Conservation (phyloP, 2,113 vertebrate species). For the Ptyas mucosa region DNA sequence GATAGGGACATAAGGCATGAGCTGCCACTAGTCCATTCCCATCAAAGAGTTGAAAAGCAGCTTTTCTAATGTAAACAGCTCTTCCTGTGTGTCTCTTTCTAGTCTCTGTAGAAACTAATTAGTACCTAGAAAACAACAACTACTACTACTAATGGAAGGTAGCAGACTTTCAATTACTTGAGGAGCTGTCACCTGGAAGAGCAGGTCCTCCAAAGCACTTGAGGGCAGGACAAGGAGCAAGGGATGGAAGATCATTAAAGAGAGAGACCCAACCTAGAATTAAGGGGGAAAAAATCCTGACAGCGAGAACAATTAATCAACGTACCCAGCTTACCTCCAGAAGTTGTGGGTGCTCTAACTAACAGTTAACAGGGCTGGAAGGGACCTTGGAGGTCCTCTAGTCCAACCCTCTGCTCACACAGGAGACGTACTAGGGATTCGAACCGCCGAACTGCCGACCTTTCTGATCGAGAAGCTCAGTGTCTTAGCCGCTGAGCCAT, state of each 20-base stretch:
- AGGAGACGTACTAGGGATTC: no score
- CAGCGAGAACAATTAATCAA: background rate
- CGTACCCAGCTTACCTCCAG: background rate
- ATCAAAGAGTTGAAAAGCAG: background rate
- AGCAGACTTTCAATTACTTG: background rate
- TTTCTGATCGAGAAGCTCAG: no score
- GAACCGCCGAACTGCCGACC: no score
- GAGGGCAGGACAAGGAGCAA: background rate
- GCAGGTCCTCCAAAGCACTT: background rate
- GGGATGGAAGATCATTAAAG: background rate
- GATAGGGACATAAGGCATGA: background rate
- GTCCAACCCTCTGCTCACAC: no score
- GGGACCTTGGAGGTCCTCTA: no score
- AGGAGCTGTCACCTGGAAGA: background rate
- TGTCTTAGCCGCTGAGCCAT: no score
- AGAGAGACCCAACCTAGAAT: background rate
- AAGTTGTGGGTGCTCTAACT: background rate
- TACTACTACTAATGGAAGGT: background rate
- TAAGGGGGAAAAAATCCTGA: background rate
- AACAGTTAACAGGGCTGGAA: no score
- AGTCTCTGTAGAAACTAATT: background rate
- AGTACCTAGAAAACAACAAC: background rate
- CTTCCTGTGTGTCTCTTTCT: background rate
- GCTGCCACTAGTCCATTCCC: background rate
- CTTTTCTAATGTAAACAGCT: background rate